Evolutionary conservation across 1,140 invertebrate species (phyloP), one percentile per base, ranked within the genome.

Genomic region (Marisa cornuarietis): DNA sequence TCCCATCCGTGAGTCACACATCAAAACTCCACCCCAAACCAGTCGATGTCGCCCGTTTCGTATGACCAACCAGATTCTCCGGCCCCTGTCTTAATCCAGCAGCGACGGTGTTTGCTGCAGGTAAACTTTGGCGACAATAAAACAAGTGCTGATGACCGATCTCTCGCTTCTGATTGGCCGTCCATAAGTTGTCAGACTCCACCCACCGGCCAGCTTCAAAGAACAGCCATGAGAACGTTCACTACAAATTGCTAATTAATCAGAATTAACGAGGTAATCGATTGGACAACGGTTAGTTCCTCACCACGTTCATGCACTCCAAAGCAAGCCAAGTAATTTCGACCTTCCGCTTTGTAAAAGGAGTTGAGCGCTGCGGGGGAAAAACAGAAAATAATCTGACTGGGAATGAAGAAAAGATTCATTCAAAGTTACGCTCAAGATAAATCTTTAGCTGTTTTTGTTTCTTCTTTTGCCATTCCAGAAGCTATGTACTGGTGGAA

Each of bases 201-300:
- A 61, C 61, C 74, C 62, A 9, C 58, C 54, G 11, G 54, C 54
- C 24, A 26, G 51, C 61, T 76, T 76, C 74, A 76, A 76, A 76
- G 74, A 74, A 18, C 11, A 14, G 24, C 14, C 14, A 1, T 61
- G 51, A 22, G 61, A 49, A 58, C 24, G 73, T 63, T 26, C 58
- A 42, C 31, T 24, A 26, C 58, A 26, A 76, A 76, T 63, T 20
- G 74, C 63, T 65, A 76, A 76, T 76, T 76, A 76, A 65, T 76
- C 74, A 76, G 49, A 76, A 22, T 61, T 65, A 22, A 42, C 74
- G 74, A 63, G 31, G 61, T 66, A 63, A 63, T 76, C 51, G 49
- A 31, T 14, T 65, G 10, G 61, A 51, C 18, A 51, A 20, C 20
- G 31, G 51, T 42, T 24, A 63, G 11, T 7, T 31, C 51, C 58